A percentile compares a stretch with the other conserved stretches of the same genome.
Conservation (phyloP, 1,140 invertebrate species). For the Geopemphigus sp. region DNA sequence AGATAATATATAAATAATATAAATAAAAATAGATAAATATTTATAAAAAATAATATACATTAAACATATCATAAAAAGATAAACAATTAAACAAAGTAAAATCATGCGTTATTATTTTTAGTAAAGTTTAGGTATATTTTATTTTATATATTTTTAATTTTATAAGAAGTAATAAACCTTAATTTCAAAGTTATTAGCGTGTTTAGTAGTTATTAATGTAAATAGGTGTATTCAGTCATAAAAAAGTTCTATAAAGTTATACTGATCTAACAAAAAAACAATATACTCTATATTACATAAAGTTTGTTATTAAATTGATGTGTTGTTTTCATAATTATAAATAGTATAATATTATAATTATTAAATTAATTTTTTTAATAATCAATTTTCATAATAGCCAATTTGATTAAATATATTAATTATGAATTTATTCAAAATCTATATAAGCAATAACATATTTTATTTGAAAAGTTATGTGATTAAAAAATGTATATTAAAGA, state of each 20-base stretch:
- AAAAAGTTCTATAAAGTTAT: too few species aligned
- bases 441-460: too few species aligned
- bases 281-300: neutral
- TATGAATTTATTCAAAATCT: too few species aligned
- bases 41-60: neutral
- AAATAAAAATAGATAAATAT: neutral
- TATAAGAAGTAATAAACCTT: neutral
- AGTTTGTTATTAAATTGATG: too few species aligned
- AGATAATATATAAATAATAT: neutral
- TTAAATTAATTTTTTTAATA: too few species aligned
- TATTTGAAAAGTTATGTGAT: too few species aligned
- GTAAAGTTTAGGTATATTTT: neutral
- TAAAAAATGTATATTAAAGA: too few species aligned
- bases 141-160: neutral
- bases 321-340: too few species aligned
- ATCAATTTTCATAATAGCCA: too few species aligned
- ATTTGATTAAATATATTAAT: too few species aligned
- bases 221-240: neutral
- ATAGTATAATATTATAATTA: too few species aligned
- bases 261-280: too few species aligned
- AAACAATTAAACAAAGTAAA: neutral
- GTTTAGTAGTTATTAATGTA: neutral
- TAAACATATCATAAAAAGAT: neutral
- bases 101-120: neutral
- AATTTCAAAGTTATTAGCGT: neutral